A percentile compares a stretch with the other conserved stretches of the same genome.
phyloP scores from a whole-genome alignment of 2,113 vertebrate genomes.

The Sturnira hondurensis region DNA sequence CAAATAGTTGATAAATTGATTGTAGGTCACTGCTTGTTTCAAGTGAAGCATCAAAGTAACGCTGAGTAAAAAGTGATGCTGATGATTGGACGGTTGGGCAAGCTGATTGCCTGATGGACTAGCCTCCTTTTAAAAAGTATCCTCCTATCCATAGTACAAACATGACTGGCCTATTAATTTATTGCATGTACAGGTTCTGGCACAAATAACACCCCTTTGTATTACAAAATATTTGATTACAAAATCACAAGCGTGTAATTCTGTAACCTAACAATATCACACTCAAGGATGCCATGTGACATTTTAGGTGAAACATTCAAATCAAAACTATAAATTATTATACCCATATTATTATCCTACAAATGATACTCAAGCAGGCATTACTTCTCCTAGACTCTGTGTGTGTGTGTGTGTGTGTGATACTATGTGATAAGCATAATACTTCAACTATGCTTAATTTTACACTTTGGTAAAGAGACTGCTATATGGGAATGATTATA shows the following conservation, averaged over 20 bases:
- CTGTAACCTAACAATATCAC: too few species aligned
- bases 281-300: too few species aligned
- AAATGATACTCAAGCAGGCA: too few species aligned
- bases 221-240: too few species aligned
- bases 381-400: too few species aligned
- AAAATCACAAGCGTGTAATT: too few species aligned
- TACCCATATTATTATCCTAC: too few species aligned
- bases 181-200: neutral
- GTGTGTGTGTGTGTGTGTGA: neutral
- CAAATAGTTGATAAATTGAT: constrained; percentile 13
- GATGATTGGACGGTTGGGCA: neutral
- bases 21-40: constrained; percentile 36
- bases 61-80: neutral
- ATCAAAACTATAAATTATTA: too few species aligned
- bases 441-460: neutral
- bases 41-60: neutral
- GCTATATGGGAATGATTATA: neutral
- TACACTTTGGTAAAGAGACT: neutral
- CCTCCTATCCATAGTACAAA: neutral
- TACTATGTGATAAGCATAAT: neutral
- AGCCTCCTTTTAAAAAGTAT: neutral
- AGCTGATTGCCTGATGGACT: neutral
- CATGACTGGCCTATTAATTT: neutral
- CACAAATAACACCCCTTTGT: too few species aligned
- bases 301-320: too few species aligned